These are phyloP conservation scores for Temnothorax nylanderi DNA, from an alignment of 1,140 invertebrate genomes.

Conservation along the genomic window DNA sequence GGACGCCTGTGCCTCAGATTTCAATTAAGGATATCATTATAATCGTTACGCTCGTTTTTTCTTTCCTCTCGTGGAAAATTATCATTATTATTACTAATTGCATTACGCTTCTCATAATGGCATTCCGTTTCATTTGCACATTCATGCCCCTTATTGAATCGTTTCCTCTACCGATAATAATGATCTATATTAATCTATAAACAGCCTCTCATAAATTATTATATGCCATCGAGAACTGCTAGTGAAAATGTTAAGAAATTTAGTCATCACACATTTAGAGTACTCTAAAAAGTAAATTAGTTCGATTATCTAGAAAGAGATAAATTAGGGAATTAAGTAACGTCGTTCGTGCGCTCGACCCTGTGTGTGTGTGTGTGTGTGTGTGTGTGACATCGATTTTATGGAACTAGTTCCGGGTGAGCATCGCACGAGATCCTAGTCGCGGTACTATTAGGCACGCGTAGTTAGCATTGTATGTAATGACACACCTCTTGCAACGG, in stretches of 20 bases:
- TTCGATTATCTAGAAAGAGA: neutral
- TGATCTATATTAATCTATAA: neutral
- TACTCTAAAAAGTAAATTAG: neutral
- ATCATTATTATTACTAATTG: conserved; percentile 46
- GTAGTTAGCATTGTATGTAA: conserved; percentile 75
- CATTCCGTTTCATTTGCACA: neutral
- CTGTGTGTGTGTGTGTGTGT: too few relatives aligned
- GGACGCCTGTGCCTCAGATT: conserved; percentile 8
- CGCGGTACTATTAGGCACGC: conserved; percentile 73
- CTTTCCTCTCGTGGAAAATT: conserved; percentile 33
- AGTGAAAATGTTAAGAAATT: neutral
- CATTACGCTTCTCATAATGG: neutral
- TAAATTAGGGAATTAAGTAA: conserved; percentile 53
- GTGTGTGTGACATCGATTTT: conserved; percentile 76
- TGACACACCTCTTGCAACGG: conserved; percentile 73
- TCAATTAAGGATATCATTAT: conserved; percentile 43
- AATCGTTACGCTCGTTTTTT: conserved; percentile 10
- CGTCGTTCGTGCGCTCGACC: conserved; percentile 49
- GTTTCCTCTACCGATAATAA: neutral
- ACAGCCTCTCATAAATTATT: neutral
- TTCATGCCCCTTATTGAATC: neutral
- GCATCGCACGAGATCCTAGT: conserved; percentile 63
- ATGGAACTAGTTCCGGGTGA: conserved; percentile 65
- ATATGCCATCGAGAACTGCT: neutral
- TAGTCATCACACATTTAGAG: neutral